phyloP scores from a whole-genome alignment of 2,797 vertebrate species.

The Crypturellus tataupa region DNA sequence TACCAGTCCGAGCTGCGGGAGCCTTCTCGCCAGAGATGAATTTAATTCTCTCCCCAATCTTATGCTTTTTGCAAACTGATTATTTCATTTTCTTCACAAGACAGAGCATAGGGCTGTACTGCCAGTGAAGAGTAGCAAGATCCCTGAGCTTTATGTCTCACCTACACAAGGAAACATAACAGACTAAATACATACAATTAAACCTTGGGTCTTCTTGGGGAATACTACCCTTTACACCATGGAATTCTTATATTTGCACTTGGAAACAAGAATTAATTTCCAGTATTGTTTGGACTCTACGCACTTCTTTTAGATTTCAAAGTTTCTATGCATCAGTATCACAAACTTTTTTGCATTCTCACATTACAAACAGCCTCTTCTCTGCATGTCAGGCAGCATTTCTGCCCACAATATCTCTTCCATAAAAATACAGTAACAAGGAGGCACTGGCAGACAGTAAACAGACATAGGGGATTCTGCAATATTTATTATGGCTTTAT shows the following conservation, averaged over 20 bases:
- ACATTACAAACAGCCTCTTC: not conserved
- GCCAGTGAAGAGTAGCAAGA: not conserved
- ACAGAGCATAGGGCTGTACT: not conserved
- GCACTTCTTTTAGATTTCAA: not conserved
- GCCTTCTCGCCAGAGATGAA: not conserved
- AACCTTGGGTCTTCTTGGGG: not conserved
- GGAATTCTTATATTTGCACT: not conserved
- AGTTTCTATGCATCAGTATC: not conserved
- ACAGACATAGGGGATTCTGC: not conserved
- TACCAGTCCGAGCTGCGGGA: not conserved
- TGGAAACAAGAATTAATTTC: not conserved
- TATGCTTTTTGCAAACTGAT: not conserved
- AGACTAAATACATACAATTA: not conserved
- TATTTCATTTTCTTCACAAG: not conserved
- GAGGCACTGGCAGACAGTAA: not conserved
- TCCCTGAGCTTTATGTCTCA: not conserved
- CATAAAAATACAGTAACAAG: not conserved
- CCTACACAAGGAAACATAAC: not conserved
- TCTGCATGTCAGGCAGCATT: not conserved
- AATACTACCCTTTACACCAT: not conserved
- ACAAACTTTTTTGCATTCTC: not conserved
- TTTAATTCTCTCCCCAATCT: not conserved
- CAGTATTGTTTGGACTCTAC: not conserved
- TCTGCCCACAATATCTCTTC: not conserved
- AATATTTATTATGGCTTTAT: not conserved